These are phyloP conservation scores for Xyrauchen texanus DNA, from an alignment of 2,113 vertebrate genomes.

Conservation along the genomic window DNA sequence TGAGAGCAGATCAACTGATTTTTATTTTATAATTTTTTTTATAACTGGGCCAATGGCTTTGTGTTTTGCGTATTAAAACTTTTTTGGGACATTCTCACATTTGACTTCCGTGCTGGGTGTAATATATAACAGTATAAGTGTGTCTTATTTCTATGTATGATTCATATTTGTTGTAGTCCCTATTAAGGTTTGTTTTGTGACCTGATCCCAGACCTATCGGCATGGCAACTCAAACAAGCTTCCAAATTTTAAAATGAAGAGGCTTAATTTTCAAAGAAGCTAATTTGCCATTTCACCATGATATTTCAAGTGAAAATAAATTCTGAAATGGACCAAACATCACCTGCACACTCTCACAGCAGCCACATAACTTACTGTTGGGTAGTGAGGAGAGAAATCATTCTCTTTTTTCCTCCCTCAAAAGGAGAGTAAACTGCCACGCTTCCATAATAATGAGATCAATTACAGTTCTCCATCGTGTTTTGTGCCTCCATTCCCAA, in stretches of 20 bases:
- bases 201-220: no score
- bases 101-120: no score
- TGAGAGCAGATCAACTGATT: no score
- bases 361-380: constrained; percentile 3
- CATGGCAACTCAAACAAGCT: no score
- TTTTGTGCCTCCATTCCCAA: constrained; percentile 26
- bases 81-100: no score
- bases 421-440: constrained; percentile 38
- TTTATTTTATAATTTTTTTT: no score
- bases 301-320: background rate
- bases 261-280: constrained; percentile 29
- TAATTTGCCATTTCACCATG: background rate
- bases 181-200: no score
- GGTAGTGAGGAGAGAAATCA: constrained; percentile 21
- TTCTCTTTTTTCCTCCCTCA: constrained; percentile 30
- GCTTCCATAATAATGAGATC: constrained; percentile 46
- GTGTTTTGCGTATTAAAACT: no score
- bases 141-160: no score
- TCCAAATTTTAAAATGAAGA: constrained; percentile 8
- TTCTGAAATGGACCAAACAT: background rate
- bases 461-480: constrained; percentile 36
- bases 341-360: background rate
- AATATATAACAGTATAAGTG: no score
- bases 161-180: no score
- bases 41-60: no score